Base-by-base conservation (phyloP, 2,113 vertebrate species). In the Sakesphorus luctuosus region DNA sequence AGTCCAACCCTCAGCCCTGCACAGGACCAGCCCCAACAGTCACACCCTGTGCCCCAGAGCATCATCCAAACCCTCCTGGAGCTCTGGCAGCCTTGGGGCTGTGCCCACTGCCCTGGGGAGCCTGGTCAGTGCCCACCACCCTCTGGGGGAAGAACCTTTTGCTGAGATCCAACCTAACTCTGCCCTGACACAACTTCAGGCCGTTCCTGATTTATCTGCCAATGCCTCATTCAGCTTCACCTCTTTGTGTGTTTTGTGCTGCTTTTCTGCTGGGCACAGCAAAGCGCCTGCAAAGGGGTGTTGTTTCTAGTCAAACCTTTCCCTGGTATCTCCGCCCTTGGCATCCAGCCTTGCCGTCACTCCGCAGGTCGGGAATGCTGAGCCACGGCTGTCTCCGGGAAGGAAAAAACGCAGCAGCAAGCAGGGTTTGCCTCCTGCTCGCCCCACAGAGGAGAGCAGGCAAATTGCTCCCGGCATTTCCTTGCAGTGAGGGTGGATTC, bases 321-420 rank as follows among this genome's bases (percentile, higher is more conserved):
- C 33, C 43, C 38, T 44, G 47, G 7, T 9, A 4, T 8, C 4
- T 43, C n/a, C 0, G 0, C 16, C 36, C 9, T 77, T 61, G 66
- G 44, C 53, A 52, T 7, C 44, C 47, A 59, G 18, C 25, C 33
- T 75, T 16, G 19, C 44, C 38, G 9, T 68, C 18, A 4, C 29
- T 59, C 35, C 0, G 0, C 33, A 26, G 40, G 66, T 3, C 0
- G 2, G 36, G 49, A 56, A 63, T 67, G 66, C 77, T 2, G 9
- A 52, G 31, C 38, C 1, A 0, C 0, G 0, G 50, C n/a, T 88
- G 36, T 55, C 38, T 35, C 36, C 3, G 1, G 20, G 31, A n/a
- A n/a, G n/a, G n/a, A n/a, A n/a, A n/a, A n/a, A n/a, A n/a, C n/a
- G n/a, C n/a, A 38, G 53, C 50, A 84, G 18, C 33, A 28, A 50